Conservation (phyloP, 2,888 invertebrate species). For the Clusia tigrina region DNA sequence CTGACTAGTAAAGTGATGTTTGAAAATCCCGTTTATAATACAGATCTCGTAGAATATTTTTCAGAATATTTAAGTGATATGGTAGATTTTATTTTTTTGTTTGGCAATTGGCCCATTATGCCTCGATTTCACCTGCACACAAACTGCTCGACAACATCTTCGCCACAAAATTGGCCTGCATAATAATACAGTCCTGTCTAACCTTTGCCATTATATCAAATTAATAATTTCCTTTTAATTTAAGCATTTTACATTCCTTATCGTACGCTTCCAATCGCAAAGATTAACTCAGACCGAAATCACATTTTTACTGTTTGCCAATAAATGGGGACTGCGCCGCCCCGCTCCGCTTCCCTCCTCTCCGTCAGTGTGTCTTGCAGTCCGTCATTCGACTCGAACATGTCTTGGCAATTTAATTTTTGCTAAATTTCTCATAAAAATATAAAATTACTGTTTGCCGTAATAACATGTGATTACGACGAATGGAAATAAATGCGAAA, state of each 20-base stretch:
- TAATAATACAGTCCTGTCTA: constrained; percentile 10
- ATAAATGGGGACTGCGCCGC: not conserved
- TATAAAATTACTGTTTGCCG: constrained; percentile 50
- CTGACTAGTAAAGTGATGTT: too few species aligned
- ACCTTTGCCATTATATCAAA: constrained; percentile 27
- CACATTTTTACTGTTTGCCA: not conserved
- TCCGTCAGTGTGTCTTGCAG: not conserved
- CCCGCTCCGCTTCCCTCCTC: too few species aligned
- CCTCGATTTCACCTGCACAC: not conserved
- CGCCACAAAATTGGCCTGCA: not conserved
- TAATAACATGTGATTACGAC: constrained; percentile 24
- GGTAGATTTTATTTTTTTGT: too few species aligned
- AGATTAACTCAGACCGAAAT: not conserved
- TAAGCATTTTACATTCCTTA: constrained; percentile 28
- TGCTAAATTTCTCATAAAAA: constrained; percentile 57
- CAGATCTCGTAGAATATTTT: too few species aligned
- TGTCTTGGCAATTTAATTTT: constrained; percentile 53
- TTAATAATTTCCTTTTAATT: constrained; percentile 26
- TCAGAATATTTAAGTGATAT: too few species aligned
- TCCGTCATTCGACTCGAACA: constrained; percentile 27
- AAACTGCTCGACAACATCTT: not conserved
- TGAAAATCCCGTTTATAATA: too few species aligned
- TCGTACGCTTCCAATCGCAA: constrained; percentile 10
- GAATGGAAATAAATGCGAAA: constrained; percentile 13
- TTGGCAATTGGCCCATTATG: too few species aligned